These are phyloP conservation scores for Phyllostomus hastatus DNA, from an alignment of 2,113 vertebrate genomes.

Conservation along the genomic window DNA sequence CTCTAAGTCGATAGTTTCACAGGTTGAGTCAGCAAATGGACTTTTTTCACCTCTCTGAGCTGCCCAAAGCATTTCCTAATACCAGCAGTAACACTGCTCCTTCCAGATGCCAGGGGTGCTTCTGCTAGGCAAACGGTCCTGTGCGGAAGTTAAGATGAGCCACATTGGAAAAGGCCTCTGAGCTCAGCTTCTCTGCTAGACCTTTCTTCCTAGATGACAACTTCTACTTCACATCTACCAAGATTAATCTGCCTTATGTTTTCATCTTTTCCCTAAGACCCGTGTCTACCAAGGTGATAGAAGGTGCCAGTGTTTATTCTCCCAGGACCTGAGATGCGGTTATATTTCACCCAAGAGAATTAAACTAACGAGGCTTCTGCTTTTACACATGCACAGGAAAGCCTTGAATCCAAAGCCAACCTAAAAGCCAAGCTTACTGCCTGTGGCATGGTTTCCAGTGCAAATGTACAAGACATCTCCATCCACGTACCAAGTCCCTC, in stretches of 20 bases:
- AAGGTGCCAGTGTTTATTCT: not conserved
- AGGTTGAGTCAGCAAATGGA: not conserved
- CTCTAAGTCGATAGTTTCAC: not conserved
- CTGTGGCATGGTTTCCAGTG: not conserved
- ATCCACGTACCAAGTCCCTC: not conserved
- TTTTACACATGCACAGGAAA: not conserved
- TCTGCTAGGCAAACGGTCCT: conserved; percentile 11
- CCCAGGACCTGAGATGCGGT: not conserved
- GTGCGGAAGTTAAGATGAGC: not conserved
- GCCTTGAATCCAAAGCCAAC: not conserved
- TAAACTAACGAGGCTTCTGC: not conserved
- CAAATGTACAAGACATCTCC: not conserved
- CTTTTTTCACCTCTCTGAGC: not conserved
- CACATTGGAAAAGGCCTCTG: not conserved
- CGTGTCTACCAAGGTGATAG: not conserved
- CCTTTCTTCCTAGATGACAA: not conserved
- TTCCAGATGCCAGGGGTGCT: not conserved
- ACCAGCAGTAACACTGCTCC: not conserved
- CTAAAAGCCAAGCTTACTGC: not conserved
- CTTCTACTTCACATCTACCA: not conserved
- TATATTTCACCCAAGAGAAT: not conserved
- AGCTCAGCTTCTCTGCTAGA: not conserved
- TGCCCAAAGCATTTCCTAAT: not conserved
- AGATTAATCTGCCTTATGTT: not conserved
- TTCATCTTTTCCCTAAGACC: not conserved